Evolutionary conservation across 2,888 invertebrate species (phyloP), one percentile per base, ranked within the genome.

Genomic region (Scaptomyza parva): DNA sequence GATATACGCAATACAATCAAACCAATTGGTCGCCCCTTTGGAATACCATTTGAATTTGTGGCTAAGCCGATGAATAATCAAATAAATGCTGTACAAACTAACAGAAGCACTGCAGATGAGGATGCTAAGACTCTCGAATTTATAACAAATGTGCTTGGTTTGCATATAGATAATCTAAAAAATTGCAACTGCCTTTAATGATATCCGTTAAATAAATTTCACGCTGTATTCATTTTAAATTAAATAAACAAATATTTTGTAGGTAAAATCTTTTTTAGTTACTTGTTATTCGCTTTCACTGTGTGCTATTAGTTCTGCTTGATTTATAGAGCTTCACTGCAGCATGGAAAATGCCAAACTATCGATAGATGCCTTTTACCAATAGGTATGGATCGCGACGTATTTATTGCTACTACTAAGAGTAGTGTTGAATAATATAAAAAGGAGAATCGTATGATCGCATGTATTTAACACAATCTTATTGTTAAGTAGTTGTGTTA

Each of bases 141-240:
- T 45, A 53, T 71, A 7, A 76, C 65, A 0, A 71, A 62, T n/a
- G 82, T 75, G 0, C 57, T 80, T 2, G 39, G 71, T 5, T 7
- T 71, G 6, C 58, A 51, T 4, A n/a, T n/a, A 2, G 45, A 53
- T 22, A 39, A 65, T 33, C 37, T 57, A 2, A n/a, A 12, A 1
- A 17, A 12, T 2, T 14, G 2, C 3, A 17, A 14, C 3, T 4
- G 11, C 18, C 11, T 17, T 17, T 6, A 14, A n/a, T n/a, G n/a
- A 30, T n/a, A 1, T 33, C n/a, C n/a, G 5, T 33, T 33, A 11
- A n/a, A 6, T 5, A 33, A 12, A 33, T 1, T n/a, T 5, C 33
- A 33, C 1, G 2, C 6, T 0, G 2, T n/a, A n/a, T n/a, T n/a
- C 6, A 7, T 33, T 33, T 33, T 6, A 33, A 33, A 0, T n/a